These are phyloP conservation scores for Synanthedon formicaeformis DNA, from an alignment of 2,888 invertebrate species.

Conservation along the genomic window DNA sequence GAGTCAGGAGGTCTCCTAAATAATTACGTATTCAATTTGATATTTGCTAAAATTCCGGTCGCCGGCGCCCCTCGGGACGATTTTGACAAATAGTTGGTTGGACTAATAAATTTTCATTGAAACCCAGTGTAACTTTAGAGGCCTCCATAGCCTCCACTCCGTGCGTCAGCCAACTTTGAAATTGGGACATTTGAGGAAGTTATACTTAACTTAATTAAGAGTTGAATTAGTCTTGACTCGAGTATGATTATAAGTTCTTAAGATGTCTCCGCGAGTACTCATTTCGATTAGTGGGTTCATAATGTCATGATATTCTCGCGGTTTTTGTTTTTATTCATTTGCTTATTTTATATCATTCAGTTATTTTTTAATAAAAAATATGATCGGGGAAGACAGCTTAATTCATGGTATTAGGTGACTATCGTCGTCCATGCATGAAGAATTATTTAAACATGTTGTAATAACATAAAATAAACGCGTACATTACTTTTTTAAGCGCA, in stretches of 20 bases:
- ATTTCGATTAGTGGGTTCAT: conserved; percentile 13
- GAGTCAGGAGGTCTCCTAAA: conserved; percentile 28
- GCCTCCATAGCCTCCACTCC: conserved; percentile 8
- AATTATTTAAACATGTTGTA: too few relatives aligned
- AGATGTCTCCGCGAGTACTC: conserved; percentile 38
- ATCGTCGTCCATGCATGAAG: too few relatives aligned
- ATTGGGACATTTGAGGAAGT: conserved; percentile 55
- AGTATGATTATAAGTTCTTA: conserved; percentile 56
- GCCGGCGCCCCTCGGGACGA: conserved; percentile 46
- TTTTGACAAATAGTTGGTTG: conserved; percentile 64
- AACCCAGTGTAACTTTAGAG: conserved; percentile 49
- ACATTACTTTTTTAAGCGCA: too few relatives aligned
- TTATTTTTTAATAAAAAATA: too few relatives aligned
- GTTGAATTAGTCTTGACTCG: conserved; percentile 57
- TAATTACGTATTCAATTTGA: conserved; percentile 50
- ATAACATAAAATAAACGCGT: too few relatives aligned
- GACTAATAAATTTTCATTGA: conserved; percentile 66
- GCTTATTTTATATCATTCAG: too few relatives aligned
- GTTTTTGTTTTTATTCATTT: not conserved
- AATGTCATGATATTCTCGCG: not conserved
- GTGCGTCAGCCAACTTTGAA: conserved; percentile 46
- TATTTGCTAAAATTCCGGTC: conserved; percentile 49
- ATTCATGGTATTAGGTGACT: too few relatives aligned
- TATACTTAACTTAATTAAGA: conserved; percentile 60
- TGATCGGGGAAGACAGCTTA: too few relatives aligned